These are phyloP conservation scores for Leucophora obtusa DNA, from an alignment of 2,888 invertebrate species.

Conservation along the genomic window DNA sequence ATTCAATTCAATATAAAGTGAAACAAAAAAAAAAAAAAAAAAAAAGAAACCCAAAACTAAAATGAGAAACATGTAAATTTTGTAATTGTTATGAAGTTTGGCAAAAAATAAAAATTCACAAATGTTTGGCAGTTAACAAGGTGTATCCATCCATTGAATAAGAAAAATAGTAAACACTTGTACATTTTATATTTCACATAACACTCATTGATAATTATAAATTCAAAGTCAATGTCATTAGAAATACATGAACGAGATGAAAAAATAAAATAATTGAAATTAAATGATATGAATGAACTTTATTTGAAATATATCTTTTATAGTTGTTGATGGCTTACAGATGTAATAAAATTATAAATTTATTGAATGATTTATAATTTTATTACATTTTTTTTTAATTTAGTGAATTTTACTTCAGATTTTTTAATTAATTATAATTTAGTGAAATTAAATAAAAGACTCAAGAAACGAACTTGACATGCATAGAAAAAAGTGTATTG, in stretches of 20 bases:
- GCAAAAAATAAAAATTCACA: constrained; percentile 22
- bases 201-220: constrained; percentile 35
- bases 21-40: constrained; percentile 3
- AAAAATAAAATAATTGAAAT: neutral
- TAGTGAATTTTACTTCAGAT: neutral
- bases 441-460: neutral
- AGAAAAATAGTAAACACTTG: neutral
- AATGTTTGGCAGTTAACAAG: constrained; percentile 32
- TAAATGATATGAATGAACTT: constrained; percentile 1
- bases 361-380: neutral
- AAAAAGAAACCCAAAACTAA: constrained; percentile 46
- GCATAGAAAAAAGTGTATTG: too few species aligned
- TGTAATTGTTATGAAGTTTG: constrained; percentile 40
- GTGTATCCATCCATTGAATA: constrained; percentile 9
- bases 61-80: constrained; percentile 29
- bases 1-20: constrained; percentile 30
- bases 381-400: neutral
- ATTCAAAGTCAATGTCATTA: constrained; percentile 63
- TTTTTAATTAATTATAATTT: neutral
- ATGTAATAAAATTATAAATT: neutral
- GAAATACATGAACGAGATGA: constrained; percentile 13
- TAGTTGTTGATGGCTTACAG: neutral
- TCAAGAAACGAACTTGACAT: neutral
- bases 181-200: constrained; percentile 37
- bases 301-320: neutral